These are phyloP conservation scores for Sinotaia quadrata DNA, from an alignment of 2,888 invertebrate genomes.

Conservation along the genomic window DNA sequence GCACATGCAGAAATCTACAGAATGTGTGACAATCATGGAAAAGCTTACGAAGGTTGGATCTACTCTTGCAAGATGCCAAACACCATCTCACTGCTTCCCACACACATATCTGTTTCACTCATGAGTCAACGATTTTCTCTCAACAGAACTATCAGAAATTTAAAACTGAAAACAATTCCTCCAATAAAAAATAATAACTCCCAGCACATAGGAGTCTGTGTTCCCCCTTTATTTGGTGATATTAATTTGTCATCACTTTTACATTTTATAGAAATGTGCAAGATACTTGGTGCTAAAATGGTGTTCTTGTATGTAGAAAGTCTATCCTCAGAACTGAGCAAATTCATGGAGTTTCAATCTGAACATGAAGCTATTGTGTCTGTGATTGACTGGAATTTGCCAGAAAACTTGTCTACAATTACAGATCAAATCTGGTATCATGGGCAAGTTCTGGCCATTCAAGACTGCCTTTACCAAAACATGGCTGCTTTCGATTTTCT, in stretches of 20 bases:
- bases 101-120: not conserved
- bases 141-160: not conserved
- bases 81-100: slow-evolving; percentile 18
- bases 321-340: slow-evolving; percentile 45
- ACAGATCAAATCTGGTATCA: slow-evolving; percentile 61
- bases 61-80: slow-evolving; percentile 60
- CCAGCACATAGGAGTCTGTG: slow-evolving; percentile 56
- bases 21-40: slow-evolving; percentile 70
- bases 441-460: slow-evolving; percentile 68
- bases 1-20: slow-evolving; percentile 44
- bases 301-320: slow-evolving; percentile 62
- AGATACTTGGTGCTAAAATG: slow-evolving; percentile 60
- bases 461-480: slow-evolving; percentile 68
- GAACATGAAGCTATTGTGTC: slow-evolving; percentile 46
- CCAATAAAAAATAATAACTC: not conserved
- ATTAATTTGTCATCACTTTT: slow-evolving; percentile 58
- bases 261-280: slow-evolving; percentile 67
- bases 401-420: slow-evolving; percentile 32
- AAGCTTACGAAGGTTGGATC: slow-evolving; percentile 66
- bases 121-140: not conserved
- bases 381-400: slow-evolving; percentile 60
- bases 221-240: slow-evolving; percentile 68
- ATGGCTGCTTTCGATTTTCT: slow-evolving; percentile 62
- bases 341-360: slow-evolving; percentile 56
- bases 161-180: slow-evolving; percentile 12